Base-by-base conservation (phyloP, 2,888 invertebrate genomes). In the Cordylochernes scorpioides region DNA sequence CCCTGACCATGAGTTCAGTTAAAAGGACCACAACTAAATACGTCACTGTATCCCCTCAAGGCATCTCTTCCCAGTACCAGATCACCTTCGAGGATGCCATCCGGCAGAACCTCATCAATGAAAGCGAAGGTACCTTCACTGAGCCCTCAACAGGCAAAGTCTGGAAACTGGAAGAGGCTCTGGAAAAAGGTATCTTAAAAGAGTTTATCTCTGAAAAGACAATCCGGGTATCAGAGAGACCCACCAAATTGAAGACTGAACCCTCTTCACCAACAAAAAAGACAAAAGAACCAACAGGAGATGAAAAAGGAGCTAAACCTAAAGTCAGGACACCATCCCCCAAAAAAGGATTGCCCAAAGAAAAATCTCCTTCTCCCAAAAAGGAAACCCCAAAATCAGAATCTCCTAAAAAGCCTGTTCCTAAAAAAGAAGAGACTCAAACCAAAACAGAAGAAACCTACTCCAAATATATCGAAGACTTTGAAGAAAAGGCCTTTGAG, bases 1-100 rank as follows among this genome's bases (percentile, higher is more conserved):
- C 77, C 7, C 65, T 84, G 21, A 80, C 80, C 3, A 69, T 75
- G 12, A 73, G 77, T 49, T 75, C 77, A 5, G 71, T 78, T 17
- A 77, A 75, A 4, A 73, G 72, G 51, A 68, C 77, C 27, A 68
- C 80, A 18, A 71, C 71, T 49, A 62, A 72, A 14, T 71, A 75
- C 47, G 72, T 75, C 3, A 73, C 73, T 1, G 67, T 74, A 14
- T 67, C 69, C 10, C 65, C 65, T 36, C 64, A 67, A 5, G 67
- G 67, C 27, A 21, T 39, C 15, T 33, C 37, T 13, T 43, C 39
- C 13, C 49, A 64, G 42, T 53, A 58, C 25, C 60, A 59, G 43
- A 59, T 57, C 33, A 48, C 53, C 9, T 44, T 57, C 16, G 40
- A 50, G 8, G 51, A 51, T 26, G 56, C 56, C 12, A 44, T 53